Evolutionary conservation across 2,888 invertebrate species (phyloP).

Genomic region (Acanthosepion pharaonis): DNA sequence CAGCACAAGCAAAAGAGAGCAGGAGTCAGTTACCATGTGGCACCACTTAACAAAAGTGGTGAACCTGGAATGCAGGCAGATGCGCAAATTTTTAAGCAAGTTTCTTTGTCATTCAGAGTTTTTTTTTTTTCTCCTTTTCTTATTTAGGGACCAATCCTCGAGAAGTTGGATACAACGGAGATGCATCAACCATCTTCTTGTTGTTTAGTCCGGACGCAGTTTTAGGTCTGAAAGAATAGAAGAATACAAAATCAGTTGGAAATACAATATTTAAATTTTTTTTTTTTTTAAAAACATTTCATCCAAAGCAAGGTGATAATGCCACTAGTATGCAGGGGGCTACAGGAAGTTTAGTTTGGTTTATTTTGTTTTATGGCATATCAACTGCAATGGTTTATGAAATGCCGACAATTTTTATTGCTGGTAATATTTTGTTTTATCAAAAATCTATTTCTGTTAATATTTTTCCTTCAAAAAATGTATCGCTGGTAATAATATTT

Average conservation of each 20-base stretch:
- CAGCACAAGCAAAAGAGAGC: neutral
- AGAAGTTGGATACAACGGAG: constrained; percentile 60
- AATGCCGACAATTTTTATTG: no score
- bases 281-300: constrained; percentile 10
- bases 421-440: no score
- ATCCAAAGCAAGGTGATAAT: neutral
- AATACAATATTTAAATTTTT: neutral
- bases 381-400: no score
- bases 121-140: neutral
- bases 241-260: neutral
- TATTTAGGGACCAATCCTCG: constrained; percentile 65
- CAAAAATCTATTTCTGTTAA: no score
- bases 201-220: constrained; percentile 51
- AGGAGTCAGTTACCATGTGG: neutral
- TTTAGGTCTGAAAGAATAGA: constrained; percentile 55
- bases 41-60: neutral
- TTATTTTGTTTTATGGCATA: no score
- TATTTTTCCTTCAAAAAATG: no score
- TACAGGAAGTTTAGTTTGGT: no score
- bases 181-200: constrained; percentile 50
- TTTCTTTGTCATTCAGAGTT: neutral
- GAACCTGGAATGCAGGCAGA: constrained; percentile 39
- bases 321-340: no score
- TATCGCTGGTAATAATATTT: no score
- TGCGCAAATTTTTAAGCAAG: neutral